Evolutionary conservation across 64 coral and sea anemone species (phyloP).

Genomic region (Stylophora pistillata): DNA sequence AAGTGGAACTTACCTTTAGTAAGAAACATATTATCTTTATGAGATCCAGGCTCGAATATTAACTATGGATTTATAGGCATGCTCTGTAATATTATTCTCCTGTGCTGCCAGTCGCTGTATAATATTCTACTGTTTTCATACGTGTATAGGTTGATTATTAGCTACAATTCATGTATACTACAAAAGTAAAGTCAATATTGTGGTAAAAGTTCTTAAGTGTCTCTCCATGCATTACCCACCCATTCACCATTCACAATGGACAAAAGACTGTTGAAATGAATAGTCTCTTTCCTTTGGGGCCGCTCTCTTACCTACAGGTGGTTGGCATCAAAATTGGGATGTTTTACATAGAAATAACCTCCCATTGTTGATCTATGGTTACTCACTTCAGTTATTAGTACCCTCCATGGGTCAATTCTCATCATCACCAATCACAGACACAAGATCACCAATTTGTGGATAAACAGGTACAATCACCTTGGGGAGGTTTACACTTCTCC

Average conservation of each 20-base stretch:
- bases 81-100: too few species aligned
- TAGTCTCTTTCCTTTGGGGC: constrained; percentile 19
- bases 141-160: too few species aligned
- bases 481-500: constrained; percentile 6
- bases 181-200: too few species aligned
- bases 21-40: too few species aligned
- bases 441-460: constrained; percentile 31
- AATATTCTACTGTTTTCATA: too few species aligned
- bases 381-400: constrained; percentile 2
- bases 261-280: constrained; percentile 32
- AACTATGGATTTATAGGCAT: background rate
- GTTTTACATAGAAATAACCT: constrained; percentile 28
- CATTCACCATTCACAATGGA: constrained; percentile 22
- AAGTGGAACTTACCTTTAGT: background rate
- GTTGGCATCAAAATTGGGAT: background rate
- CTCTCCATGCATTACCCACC: constrained; percentile 13
- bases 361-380: background rate
- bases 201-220: background rate
- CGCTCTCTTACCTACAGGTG: constrained; percentile 34
- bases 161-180: too few species aligned
- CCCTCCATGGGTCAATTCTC: constrained; percentile 5
- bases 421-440: background rate
- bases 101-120: too few species aligned
- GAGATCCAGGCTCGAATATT: constrained; percentile 1
- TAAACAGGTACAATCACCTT: constrained; percentile 42